A percentile compares a stretch with the other conserved stretches of the same genome.
Evolutionary conservation across 2,113 vertebrate genomes (phyloP).

Genomic region (Sylvia atricapilla): DNA sequence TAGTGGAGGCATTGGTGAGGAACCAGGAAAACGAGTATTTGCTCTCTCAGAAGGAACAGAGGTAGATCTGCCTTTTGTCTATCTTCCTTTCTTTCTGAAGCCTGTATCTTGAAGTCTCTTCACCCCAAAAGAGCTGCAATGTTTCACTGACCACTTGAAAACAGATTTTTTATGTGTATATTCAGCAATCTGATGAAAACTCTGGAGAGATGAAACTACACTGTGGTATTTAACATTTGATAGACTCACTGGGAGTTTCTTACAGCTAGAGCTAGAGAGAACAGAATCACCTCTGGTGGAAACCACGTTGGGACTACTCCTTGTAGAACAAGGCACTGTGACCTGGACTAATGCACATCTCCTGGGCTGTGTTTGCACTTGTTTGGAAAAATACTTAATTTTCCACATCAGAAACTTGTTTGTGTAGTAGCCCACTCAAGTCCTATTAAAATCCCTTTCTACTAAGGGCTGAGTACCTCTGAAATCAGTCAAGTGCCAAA

Average conservation of each 20-base stretch:
- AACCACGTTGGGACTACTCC: background rate
- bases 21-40: background rate
- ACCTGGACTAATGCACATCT: background rate
- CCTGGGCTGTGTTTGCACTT: background rate
- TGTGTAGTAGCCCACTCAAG: background rate
- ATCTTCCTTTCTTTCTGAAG: background rate
- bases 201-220: background rate
- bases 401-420: background rate
- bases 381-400: background rate
- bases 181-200: background rate
- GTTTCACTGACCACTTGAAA: background rate
- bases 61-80: background rate
- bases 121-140: background rate
- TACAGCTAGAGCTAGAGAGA: background rate
- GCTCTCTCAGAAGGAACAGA: background rate
- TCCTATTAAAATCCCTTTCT: background rate
- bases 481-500: slow-evolving; percentile 37
- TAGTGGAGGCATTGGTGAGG: background rate
- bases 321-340: background rate
- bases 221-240: background rate
- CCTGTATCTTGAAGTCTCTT: background rate
- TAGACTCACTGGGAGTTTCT: background rate
- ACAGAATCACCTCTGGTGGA: background rate
- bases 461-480: background rate
- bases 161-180: background rate